Percentiles rank a stretch among this genome's conserved stretches.
phyloP scores from a whole-genome alignment of 1,140 invertebrate species.

The Drosophila guanche region DNA sequence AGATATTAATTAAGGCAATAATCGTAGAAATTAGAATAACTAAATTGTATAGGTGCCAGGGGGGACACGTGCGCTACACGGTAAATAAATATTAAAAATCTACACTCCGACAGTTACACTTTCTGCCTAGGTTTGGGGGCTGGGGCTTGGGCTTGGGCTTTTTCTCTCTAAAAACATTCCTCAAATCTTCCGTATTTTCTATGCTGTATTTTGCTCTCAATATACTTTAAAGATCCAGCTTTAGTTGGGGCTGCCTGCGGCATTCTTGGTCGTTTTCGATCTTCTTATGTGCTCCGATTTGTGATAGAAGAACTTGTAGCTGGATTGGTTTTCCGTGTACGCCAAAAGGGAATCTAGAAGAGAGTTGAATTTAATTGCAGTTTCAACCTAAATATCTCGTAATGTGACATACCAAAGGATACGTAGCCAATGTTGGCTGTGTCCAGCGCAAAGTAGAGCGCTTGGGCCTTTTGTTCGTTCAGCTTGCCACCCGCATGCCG shows the following conservation, averaged over 20 bases:
- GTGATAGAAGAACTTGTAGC: conserved; percentile 71
- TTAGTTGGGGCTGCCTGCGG: conserved; percentile 35
- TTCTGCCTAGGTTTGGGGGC: conserved; percentile 40
- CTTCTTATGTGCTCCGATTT: conserved; percentile 71
- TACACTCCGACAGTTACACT: conserved; percentile 61
- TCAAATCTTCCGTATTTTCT: neutral
- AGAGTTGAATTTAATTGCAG: neutral
- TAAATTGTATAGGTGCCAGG: conserved; percentile 35
- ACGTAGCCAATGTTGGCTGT: conserved; percentile 58
- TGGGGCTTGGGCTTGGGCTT: neutral
- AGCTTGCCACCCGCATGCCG: conserved; percentile 68
- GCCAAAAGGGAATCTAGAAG: conserved; percentile 47
- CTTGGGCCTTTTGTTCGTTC: conserved; percentile 59
- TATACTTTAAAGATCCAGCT: conserved; percentile 17
- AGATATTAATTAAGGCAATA: conserved; percentile 39
- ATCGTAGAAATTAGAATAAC: conserved; percentile 48
- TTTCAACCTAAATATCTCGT: neutral
- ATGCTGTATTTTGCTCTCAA: neutral
- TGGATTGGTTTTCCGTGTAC: conserved; percentile 55
- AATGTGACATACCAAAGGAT: conserved; percentile 61
- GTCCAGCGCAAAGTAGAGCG: conserved; percentile 70
- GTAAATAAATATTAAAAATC: conserved; percentile 59
- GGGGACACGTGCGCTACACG: conserved; percentile 17
- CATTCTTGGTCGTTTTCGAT: conserved; percentile 26
- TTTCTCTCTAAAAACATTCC: neutral